Evolutionary conservation across 1,140 invertebrate genomes (phyloP).

Genomic region (Drosophila athabasca): DNA sequence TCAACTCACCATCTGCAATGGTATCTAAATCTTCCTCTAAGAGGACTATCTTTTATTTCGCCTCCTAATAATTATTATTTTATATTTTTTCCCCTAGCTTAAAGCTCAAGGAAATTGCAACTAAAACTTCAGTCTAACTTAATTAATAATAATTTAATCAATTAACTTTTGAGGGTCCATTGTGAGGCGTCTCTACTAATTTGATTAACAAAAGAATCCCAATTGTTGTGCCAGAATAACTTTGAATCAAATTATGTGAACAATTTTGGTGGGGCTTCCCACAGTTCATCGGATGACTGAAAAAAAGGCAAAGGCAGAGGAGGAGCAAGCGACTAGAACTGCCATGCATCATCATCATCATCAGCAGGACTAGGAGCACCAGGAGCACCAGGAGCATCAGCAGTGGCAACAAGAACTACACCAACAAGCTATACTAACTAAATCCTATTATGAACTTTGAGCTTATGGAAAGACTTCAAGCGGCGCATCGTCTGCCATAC

Average conservation of each 20-base stretch:
- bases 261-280: constrained; percentile 8
- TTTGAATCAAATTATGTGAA: not conserved
- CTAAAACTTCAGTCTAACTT: not conserved
- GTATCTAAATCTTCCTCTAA: no score
- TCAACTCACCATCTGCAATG: no score
- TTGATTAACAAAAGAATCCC: not conserved
- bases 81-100: no score
- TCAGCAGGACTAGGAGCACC: constrained; percentile 16
- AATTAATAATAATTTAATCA: not conserved
- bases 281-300: constrained; percentile 30
- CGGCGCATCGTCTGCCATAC: constrained; percentile 54
- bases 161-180: not conserved
- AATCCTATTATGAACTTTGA: constrained; percentile 81
- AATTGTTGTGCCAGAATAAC: not conserved
- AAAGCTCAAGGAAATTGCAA: no score
- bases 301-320: not conserved
- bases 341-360: constrained; percentile 74
- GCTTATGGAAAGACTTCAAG: constrained; percentile 77
- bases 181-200: not conserved
- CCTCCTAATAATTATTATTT: not conserved
- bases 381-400: constrained; percentile 28
- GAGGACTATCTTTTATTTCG: not conserved
- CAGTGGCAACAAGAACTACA: constrained; percentile 39
- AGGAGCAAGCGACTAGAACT: constrained; percentile 19
- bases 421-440: constrained; percentile 69